phyloP scores from a whole-genome alignment of 2,888 invertebrate genomes.

The Sthenelais limicola region DNA sequence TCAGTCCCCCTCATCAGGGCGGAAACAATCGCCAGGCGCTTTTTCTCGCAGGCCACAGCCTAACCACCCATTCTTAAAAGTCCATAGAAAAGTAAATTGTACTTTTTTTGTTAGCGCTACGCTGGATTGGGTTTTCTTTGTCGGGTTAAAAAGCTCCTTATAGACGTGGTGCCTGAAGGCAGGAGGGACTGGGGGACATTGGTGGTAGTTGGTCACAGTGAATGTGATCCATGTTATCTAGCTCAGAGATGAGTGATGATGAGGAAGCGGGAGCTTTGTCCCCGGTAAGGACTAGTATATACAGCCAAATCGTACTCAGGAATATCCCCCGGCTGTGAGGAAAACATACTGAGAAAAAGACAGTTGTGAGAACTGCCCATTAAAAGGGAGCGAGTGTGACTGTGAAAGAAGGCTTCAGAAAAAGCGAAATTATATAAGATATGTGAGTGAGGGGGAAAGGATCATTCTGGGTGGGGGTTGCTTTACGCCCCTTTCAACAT shows the following conservation, averaged over 20 bases:
- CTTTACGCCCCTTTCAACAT: too few species aligned
- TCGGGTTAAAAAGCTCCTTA: background rate
- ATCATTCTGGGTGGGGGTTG: too few species aligned
- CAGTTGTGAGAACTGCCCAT: too few species aligned
- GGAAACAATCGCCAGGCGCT: slow-evolving; percentile 1
- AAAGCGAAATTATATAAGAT: too few species aligned
- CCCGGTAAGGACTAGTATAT: background rate
- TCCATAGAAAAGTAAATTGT: slow-evolving; percentile 26
- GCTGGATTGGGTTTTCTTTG: background rate
- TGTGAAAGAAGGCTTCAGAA: too few species aligned
- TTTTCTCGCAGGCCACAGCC: background rate
- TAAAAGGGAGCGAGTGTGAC: too few species aligned
- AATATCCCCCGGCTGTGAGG: background rate
- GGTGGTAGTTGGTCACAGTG: background rate
- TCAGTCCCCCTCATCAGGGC: background rate
- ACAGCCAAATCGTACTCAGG: slow-evolving; percentile 1
- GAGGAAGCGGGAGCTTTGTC: slow-evolving; percentile 11
- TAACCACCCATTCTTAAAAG: background rate
- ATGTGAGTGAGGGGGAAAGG: too few species aligned
- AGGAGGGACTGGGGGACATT: background rate
- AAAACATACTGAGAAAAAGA: background rate
- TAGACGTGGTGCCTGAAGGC: slow-evolving; percentile 2
- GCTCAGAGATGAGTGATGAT: slow-evolving; percentile 36
- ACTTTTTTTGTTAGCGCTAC: background rate
- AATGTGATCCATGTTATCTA: slow-evolving; percentile 35